Evolutionary conservation across 2,113 vertebrate genomes (phyloP), one percentile per base, ranked within the genome.

Genomic region (Rallus limicola): DNA sequence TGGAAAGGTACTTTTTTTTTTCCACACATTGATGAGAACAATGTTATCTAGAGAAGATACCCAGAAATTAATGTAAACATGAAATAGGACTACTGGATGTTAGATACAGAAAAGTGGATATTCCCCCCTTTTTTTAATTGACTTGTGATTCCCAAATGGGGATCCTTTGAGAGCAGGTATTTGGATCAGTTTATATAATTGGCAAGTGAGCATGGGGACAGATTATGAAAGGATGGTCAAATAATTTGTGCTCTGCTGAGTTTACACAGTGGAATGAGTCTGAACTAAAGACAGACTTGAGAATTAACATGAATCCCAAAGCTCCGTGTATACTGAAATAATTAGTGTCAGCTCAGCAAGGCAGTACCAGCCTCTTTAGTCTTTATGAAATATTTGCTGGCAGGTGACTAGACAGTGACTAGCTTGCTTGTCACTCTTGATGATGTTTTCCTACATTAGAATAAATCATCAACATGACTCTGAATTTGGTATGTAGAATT

Each of bases 191-290:
- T 97, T 96, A 70, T 94, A 84, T 96, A 97, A 95, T 94, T 96
- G 92, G 94, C 88, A 95, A 95, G 64, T 25, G 71, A 95, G 91
- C 79, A 10, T 74, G 65, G 96, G 92, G 93, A 97, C 86, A 96
- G 95, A 97, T 97, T 97, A 97, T 82, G 95, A 96, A 95, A 93
- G 95, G 91, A 95, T 86, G 93, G 97, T 96, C 94, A 97, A 97
- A 95, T 96, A 97, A 97, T 97, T 97, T 95, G 96, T 92, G 94
- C 93, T 88, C 92, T 95, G 88, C 72, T 93, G 93, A 86, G 88
- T 97, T 97, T 97, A 96, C 95, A 95, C 95, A 96, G 90, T 74
- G 96, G 95, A 97, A 97, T 94, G 93, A 92, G 67, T 96, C 92
- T 95, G 96, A 97, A 93, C 96, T 97, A 96, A 95, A 95, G 95